Evolutionary conservation across 1,140 invertebrate genomes (phyloP).

Genomic region (Probaryconus sp.): DNA sequence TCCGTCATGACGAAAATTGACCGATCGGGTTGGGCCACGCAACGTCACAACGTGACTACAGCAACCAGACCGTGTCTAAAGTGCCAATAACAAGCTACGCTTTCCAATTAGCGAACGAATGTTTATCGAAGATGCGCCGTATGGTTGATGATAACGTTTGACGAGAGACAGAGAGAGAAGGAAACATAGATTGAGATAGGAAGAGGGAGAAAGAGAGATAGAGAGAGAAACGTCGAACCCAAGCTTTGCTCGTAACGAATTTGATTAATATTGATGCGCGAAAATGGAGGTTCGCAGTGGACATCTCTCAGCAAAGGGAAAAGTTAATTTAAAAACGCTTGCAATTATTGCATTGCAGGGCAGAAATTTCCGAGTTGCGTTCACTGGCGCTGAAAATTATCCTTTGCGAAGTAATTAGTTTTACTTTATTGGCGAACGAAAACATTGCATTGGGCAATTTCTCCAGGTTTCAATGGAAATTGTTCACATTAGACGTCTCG

Average conservation of each 20-base stretch:
- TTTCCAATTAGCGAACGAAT: constrained; percentile 57
- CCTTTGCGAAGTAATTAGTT: constrained; percentile 24
- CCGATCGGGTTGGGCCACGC: constrained; percentile 9
- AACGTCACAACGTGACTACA: constrained; percentile 34
- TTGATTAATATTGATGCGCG: constrained; percentile 43
- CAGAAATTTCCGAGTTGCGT: constrained; percentile 5
- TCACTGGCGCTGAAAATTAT: constrained; percentile 18
- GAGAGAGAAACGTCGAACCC: too few relatives aligned
- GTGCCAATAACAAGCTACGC: constrained; percentile 56
- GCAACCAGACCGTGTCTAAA: constrained; percentile 51
- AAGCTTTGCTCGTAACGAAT: constrained; percentile 31
- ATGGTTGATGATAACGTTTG: too few relatives aligned
- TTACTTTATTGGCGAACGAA: constrained; percentile 1
- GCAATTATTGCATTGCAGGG: constrained; percentile 9
- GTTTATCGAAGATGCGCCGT: constrained; percentile 52
- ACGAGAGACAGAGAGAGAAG: too few relatives aligned
- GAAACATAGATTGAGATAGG: too few relatives aligned
- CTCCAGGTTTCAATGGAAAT: too few relatives aligned
- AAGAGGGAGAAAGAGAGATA: too few relatives aligned
- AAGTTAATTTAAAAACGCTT: constrained; percentile 26
- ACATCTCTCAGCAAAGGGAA: constrained; percentile 3
- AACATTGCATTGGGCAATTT: too few relatives aligned
- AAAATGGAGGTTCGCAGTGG: background rate
- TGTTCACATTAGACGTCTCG: too few relatives aligned
- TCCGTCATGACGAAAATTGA: constrained; percentile 35